Evolutionary conservation across 2,888 invertebrate species (phyloP).

Genomic region (Acanthacorydalis orientalis): DNA sequence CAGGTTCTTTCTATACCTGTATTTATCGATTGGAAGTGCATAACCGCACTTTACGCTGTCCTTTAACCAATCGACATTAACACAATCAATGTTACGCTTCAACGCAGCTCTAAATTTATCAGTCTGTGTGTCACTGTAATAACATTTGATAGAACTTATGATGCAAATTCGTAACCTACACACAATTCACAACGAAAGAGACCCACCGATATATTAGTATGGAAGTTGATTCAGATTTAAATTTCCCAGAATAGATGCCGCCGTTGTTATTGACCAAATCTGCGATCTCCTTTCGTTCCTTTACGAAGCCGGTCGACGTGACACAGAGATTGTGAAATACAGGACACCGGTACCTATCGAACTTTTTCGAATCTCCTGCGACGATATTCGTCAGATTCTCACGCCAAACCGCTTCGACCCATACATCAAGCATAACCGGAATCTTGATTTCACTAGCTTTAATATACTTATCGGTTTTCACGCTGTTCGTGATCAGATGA

Average conservation of each 20-base stretch:
- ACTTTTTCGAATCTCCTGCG: conserved; percentile 43
- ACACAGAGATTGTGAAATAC: conserved; percentile 63
- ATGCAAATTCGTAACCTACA: background rate
- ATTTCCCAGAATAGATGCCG: conserved; percentile 29
- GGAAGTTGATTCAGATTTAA: conserved; percentile 36
- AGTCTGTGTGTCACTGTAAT: conserved; percentile 44
- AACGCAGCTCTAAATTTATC: conserved; percentile 52
- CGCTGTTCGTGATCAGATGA: conserved; percentile 64
- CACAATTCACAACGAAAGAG: background rate
- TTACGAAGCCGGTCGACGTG: conserved; percentile 58
- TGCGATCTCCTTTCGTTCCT: conserved; percentile 45
- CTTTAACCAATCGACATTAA: conserved; percentile 60
- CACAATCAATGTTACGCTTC: conserved; percentile 38
- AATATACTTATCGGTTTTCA: conserved; percentile 62
- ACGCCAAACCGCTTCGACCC: conserved; percentile 72
- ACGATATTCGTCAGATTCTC: conserved; percentile 42
- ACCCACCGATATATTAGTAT: conserved; percentile 31
- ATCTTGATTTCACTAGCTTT: conserved; percentile 49
- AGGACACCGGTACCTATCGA: conserved; percentile 42
- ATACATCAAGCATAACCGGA: conserved; percentile 57
- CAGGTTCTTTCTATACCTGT: conserved; percentile 27
- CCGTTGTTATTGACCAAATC: conserved; percentile 58
- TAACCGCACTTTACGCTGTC: conserved; percentile 59
- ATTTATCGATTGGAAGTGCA: conserved; percentile 42
- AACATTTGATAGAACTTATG: conserved; percentile 8